These are phyloP conservation scores for Drosophila insularis DNA, from an alignment of 1,140 invertebrate genomes.

Conservation along the genomic window DNA sequence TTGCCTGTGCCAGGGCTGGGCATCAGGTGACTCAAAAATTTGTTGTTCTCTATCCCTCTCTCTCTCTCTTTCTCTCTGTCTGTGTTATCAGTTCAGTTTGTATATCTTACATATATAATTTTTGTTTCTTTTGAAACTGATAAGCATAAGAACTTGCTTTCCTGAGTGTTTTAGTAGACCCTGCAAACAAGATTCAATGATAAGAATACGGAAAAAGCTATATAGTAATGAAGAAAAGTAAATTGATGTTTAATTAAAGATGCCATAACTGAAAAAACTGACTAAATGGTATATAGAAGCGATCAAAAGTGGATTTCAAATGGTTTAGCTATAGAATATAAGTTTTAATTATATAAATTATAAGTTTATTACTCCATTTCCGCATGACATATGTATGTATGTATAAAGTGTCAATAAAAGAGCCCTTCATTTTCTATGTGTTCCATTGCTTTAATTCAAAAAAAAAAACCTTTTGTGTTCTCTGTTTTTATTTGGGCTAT, in stretches of 20 bases:
- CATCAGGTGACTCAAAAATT: slow-evolving; percentile 5
- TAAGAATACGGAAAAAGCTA: slow-evolving; percentile 2
- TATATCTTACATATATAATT: slow-evolving; percentile 51
- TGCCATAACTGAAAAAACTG: too few species aligned
- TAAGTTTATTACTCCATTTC: too few species aligned
- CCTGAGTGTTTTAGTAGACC: not conserved
- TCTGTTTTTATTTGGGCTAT: slow-evolving; percentile 3
- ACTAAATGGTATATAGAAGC: too few species aligned
- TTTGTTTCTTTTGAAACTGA: slow-evolving; percentile 40
- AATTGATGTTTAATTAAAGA: not conserved
- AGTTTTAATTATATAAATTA: too few species aligned
- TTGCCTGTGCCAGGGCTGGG: slow-evolving; percentile 48
- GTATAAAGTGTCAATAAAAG: too few species aligned
- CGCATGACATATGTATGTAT: too few species aligned
- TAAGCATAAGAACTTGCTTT: slow-evolving; percentile 44
- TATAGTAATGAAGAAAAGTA: not conserved
- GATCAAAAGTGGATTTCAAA: too few species aligned
- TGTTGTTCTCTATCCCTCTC: not conserved
- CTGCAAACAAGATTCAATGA: not conserved
- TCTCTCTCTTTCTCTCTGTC: slow-evolving; percentile 2
- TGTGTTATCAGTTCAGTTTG: slow-evolving; percentile 27
- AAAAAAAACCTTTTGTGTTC: not conserved
- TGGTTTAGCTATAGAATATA: too few species aligned
- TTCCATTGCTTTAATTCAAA: not conserved
- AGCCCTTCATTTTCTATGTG: not conserved